Evolutionary conservation across 2,888 invertebrate genomes (phyloP), one percentile per base, ranked within the genome.

Genomic region (Tachystola acroxantha): DNA sequence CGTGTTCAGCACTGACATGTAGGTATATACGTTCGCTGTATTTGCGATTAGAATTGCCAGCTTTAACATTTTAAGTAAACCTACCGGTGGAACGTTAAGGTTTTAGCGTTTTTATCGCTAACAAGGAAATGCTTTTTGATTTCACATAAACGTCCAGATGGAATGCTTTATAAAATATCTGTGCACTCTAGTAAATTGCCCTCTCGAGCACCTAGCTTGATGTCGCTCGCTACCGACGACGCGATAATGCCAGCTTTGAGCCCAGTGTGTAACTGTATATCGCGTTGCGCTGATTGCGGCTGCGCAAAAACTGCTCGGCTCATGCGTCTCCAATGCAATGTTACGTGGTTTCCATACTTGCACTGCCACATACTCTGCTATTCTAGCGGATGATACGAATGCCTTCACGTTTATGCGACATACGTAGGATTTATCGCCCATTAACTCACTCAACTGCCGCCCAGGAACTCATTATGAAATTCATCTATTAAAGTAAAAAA

Each of bases 211-310:
- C 42, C 41, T 45, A 38, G 34, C 32, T 36, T 19, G 34, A 13
- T 26, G 40, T 22, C 36, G 36, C 33, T 24, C 34, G 40, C 26
- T 39, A 38, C 35, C 31, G 39, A 36, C 39, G 39, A 39, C 37
- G 38, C 40, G 24, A 28, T 40, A 42, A 42, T 47, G 38, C 40
- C 44, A 44, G 43, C 36, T 37, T 37, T 31, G 37, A 38, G 13
- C 34, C 39, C 50, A 46, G 44, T 50, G 43, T 43, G 43, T 71
- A 73, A 72, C 74, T 71, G 74, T 74, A 63, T 50, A n/a, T 47
- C 45, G 53, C 49, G 57, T 49, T 57, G 63, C 54, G 58, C 59
- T 67, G 65, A 67, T 61, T 63, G 62, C 59, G 45, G 44, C 53
- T 38, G 43, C 40, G 29, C 61, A 56, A 72, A 72, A 69, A 69